Conservation (phyloP, 2,113 vertebrate species). For the Rhynchopsitta pachyrhyncha region DNA sequence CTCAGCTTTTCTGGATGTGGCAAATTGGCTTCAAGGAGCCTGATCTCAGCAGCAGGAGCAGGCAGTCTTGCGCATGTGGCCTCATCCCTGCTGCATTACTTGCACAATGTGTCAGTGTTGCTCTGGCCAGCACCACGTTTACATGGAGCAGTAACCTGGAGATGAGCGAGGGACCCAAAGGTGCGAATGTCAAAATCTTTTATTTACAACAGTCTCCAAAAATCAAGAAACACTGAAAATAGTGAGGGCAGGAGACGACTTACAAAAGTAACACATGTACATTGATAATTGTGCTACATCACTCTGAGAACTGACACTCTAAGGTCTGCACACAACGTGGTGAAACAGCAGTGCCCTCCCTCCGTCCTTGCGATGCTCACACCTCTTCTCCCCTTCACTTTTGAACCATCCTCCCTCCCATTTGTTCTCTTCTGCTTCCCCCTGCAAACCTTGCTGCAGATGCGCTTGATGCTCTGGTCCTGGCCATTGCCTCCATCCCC, state of each 20-base stretch:
- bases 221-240: constrained; percentile 49
- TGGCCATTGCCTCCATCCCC: not conserved
- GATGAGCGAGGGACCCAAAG: not conserved
- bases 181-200: constrained; percentile 61
- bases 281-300: constrained; percentile 59
- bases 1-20: not conserved
- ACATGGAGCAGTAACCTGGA: fast-evolving
- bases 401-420: not conserved
- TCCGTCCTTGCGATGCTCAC: not conserved
- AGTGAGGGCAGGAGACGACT: constrained; percentile 35
- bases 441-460: not conserved
- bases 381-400: not conserved
- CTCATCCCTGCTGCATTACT: not conserved
- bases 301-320: constrained; percentile 23
- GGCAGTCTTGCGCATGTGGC: not conserved
- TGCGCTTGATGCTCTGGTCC: not conserved
- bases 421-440: not conserved
- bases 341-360: not conserved
- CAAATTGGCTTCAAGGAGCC: not conserved
- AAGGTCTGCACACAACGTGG: not conserved
- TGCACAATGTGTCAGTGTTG: not conserved
- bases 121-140: fast-evolving
- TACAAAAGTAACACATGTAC: constrained; percentile 26
- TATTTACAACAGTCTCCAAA: constrained; percentile 71
- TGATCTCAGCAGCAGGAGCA: not conserved